These are phyloP conservation scores for Abscondita cerata DNA, from an alignment of 2,888 invertebrate species.

Conservation along the genomic window DNA sequence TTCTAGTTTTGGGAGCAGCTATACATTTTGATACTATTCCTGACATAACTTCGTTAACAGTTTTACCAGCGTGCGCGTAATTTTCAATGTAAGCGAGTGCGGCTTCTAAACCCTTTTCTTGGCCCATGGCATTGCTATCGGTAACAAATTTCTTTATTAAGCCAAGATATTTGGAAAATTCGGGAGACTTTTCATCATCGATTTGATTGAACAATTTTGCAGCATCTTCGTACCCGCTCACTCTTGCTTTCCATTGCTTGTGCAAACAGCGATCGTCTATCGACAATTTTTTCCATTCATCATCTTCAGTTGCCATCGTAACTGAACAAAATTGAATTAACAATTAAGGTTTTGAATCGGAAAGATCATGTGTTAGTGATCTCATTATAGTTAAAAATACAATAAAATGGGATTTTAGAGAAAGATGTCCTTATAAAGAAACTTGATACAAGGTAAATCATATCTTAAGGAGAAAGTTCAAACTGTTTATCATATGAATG, in stretches of 20 bases:
- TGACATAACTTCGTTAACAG: slow-evolving; percentile 80
- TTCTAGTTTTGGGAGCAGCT: slow-evolving; percentile 89
- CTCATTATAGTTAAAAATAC: too few species aligned
- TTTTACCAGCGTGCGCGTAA: slow-evolving; percentile 85
- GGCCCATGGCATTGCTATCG: slow-evolving; percentile 94
- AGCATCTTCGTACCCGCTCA: slow-evolving; percentile 94
- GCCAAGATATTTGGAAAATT: slow-evolving; percentile 90
- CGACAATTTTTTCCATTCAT: slow-evolving; percentile 85
- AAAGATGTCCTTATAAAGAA: too few species aligned
- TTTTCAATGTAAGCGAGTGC: slow-evolving; percentile 90
- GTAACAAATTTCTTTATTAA: slow-evolving; percentile 93
- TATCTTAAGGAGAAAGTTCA: too few species aligned
- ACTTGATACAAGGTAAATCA: too few species aligned
- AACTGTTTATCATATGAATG: too few species aligned
- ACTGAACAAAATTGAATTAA: background rate
- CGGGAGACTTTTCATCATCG: slow-evolving; percentile 92
- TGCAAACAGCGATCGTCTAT: slow-evolving; percentile 92
- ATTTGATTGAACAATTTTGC: slow-evolving; percentile 86
- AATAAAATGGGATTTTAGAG: too few species aligned
- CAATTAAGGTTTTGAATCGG: too few species aligned
- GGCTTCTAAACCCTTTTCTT: slow-evolving; percentile 95
- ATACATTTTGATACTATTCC: slow-evolving; percentile 91
- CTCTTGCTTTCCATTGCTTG: slow-evolving; percentile 95
- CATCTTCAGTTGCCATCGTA: slow-evolving; percentile 74
- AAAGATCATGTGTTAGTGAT: too few species aligned